Evolutionary conservation across 2,888 invertebrate genomes (phyloP).

Genomic region (Ochropleura leucogaster): DNA sequence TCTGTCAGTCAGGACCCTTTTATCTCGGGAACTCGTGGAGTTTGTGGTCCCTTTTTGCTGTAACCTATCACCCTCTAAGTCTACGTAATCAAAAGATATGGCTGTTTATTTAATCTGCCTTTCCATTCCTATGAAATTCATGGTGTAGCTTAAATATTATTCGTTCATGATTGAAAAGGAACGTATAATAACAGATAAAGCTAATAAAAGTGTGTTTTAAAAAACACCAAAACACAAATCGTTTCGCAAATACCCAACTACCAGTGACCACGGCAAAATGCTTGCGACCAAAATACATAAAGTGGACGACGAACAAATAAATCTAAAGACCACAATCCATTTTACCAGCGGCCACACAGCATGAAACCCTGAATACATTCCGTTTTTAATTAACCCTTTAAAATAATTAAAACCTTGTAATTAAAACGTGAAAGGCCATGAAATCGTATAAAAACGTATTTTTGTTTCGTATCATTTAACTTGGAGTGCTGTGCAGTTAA

Average conservation of each 20-base stretch:
- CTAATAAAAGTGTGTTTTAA: background rate
- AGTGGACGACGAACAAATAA: constrained; percentile 14
- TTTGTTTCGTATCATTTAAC: constrained; percentile 57
- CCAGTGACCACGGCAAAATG: background rate
- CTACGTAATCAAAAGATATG: too few relatives aligned
- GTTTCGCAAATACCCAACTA: background rate
- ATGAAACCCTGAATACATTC: constrained; percentile 22
- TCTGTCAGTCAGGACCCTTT: too few relatives aligned
- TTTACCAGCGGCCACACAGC: constrained; percentile 28
- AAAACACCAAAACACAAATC: background rate
- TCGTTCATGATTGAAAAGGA: too few relatives aligned
- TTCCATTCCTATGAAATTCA: too few relatives aligned
- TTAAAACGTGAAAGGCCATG: constrained; percentile 32
- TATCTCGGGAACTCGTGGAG: too few relatives aligned
- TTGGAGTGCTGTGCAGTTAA: constrained; percentile 41
- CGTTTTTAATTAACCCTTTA: constrained; percentile 48
- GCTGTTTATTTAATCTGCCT: too few relatives aligned
- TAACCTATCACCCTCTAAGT: too few relatives aligned
- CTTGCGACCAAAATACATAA: constrained; percentile 25
- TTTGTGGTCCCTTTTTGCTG: too few relatives aligned
- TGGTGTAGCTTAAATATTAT: too few relatives aligned
- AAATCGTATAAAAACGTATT: constrained; percentile 55
- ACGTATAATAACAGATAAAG: too few relatives aligned
- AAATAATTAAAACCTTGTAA: constrained; percentile 43
- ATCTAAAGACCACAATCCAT: constrained; percentile 42